Conservation (phyloP, 2,797 vertebrate species). For the Pogonophryne albipinna region DNA sequence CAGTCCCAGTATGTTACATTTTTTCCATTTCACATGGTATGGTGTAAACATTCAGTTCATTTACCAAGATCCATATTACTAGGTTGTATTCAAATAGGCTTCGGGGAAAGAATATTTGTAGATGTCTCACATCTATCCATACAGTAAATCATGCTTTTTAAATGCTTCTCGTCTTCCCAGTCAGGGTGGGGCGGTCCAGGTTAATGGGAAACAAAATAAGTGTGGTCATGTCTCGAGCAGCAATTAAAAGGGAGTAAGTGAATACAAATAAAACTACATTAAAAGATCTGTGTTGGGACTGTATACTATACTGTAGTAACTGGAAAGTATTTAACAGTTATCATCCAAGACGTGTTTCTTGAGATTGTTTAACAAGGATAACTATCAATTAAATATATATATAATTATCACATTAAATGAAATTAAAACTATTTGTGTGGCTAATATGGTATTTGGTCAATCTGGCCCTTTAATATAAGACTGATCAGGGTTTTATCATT, state of each 20-base stretch:
- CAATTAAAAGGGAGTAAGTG: constrained; percentile 6
- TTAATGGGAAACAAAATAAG: constrained; percentile 67
- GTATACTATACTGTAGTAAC: no score
- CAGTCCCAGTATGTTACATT: constrained; percentile 10
- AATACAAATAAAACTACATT: background rate
- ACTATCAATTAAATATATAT: no score
- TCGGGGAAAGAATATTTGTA: constrained; percentile 7
- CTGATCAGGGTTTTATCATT: background rate
- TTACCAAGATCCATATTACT: background rate
- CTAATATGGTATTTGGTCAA: background rate
- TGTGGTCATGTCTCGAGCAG: constrained; percentile 53
- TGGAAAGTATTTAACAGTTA: no score
- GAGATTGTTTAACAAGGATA: no score
- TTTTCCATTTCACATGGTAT: background rate
- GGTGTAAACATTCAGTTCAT: background rate
- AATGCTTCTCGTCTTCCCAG: constrained; percentile 35
- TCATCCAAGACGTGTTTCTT: no score
- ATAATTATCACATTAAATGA: no score
- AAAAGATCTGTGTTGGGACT: background rate
- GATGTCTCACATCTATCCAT: constrained; percentile 34
- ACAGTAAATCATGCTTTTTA: constrained; percentile 57
- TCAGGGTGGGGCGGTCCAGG: constrained; percentile 52
- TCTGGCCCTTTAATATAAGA: background rate
- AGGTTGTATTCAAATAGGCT: constrained; percentile 41
- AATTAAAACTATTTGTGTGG: background rate